Evolutionary conservation across 2,888 invertebrate species (phyloP).

Genomic region (Hybos culiciformis): DNA sequence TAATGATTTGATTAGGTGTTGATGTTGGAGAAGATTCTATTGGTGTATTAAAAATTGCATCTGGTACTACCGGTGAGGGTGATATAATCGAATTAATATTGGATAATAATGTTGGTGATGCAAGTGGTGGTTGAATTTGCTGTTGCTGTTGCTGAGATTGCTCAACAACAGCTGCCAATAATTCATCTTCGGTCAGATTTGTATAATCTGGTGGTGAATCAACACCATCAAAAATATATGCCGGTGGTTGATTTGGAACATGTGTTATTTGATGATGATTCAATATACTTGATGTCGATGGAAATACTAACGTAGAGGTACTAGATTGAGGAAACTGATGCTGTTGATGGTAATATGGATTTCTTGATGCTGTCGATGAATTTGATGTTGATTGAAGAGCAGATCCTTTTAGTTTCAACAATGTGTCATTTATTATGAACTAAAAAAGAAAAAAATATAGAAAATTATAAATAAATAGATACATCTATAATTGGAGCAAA

Average conservation of each 20-base stretch:
- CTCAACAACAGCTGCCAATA: constrained; percentile 13
- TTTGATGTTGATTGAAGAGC: constrained; percentile 12
- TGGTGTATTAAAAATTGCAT: constrained; percentile 30
- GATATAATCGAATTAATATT: constrained; percentile 35
- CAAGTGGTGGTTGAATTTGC: constrained; percentile 19
- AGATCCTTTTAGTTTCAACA: constrained; percentile 33
- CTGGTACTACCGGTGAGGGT: constrained; percentile 34
- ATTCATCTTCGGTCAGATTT: constrained; percentile 9
- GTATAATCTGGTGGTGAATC: constrained; percentile 27
- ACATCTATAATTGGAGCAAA: background rate
- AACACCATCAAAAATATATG: constrained; percentile 32
- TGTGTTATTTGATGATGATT: constrained; percentile 28
- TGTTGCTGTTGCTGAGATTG: constrained; percentile 13
- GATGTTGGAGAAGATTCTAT: constrained; percentile 18
- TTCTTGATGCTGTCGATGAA: constrained; percentile 10
- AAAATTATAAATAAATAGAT: background rate
- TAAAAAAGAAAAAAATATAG: constrained; percentile 13
- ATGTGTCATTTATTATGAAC: constrained; percentile 36
- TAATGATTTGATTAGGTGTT: background rate
- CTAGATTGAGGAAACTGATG: constrained; percentile 6
- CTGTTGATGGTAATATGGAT: constrained; percentile 17
- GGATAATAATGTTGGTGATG: constrained; percentile 27
- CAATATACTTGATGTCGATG: constrained; percentile 22
- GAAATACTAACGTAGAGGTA: constrained; percentile 4
- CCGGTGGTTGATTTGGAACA: constrained; percentile 33